These are phyloP conservation scores for Petrocephalus microphthalmus DNA, from an alignment of 2,113 vertebrate species.

Conservation along the genomic window DNA sequence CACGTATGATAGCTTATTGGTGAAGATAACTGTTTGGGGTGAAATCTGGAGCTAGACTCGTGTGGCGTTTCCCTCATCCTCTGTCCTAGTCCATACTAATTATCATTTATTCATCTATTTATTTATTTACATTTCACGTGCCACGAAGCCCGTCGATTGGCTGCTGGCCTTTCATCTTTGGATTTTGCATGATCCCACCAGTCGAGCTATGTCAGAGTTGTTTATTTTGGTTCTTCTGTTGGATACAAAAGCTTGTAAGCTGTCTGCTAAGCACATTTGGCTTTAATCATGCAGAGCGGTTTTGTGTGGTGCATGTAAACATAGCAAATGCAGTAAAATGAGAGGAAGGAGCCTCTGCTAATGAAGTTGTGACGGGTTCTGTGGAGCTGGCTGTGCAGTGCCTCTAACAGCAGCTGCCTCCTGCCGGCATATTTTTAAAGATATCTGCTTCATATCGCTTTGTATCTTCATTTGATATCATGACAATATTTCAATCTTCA, in stretches of 20 bases:
- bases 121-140: background rate
- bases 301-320: background rate
- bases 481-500: background rate
- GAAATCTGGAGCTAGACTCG: background rate
- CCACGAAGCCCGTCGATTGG: background rate
- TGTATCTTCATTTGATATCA: background rate
- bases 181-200: background rate
- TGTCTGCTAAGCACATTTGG: background rate
- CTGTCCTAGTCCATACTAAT: background rate
- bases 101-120: background rate
- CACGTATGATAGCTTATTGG: background rate
- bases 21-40: background rate
- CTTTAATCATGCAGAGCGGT: background rate
- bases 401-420: background rate
- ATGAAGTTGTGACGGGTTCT: background rate
- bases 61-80: background rate
- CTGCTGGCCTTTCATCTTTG: background rate
- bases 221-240: background rate
- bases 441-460: background rate
- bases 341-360: background rate
- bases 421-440: background rate
- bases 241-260: background rate
- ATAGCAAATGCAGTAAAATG: background rate
- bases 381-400: background rate
- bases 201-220: background rate